Evolutionary conservation across 1,140 invertebrate species (phyloP), one percentile per base, ranked within the genome.

Genomic region (Drosophila guanche): DNA sequence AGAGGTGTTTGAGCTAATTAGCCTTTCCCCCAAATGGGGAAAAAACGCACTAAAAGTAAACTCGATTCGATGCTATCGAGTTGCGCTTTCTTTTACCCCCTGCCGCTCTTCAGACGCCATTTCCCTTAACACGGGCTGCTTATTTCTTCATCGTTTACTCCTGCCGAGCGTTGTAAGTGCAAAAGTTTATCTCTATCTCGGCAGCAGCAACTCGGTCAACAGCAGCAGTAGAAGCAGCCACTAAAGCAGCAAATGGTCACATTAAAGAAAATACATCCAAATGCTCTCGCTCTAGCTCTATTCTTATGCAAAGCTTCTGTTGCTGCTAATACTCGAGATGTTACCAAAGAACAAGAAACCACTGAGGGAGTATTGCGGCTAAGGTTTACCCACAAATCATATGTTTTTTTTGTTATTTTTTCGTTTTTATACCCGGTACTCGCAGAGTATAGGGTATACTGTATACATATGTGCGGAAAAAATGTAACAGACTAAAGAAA

Each of bases 121-220:
- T 33, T 33, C 29, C 29, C 29, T 37, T 37, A 2, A 2, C 29
- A 6, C 48, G 16, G 23, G 37, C 16, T 27, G 42, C 48, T 48
- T 70, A 65, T 79, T 85, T 73, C 83, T 78, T 81, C 77, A 74
- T 77, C 68, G 65, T 65, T 85, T 72, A 63, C 73, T 67, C 50
- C 51, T 73, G 69, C 51, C 69, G 62, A 74, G 79, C 77, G 79
- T 70, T 88, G 83, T 88, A 88, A 88, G 88, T 88, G 79, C 83
- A 89, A 88, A 88, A 88, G 83, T 88, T 86, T 88, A 88, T 88
- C 83, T 88, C 75, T 88, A 88, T 89, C 83, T 88, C 66, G 62
- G 63, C 66, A 63, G 75, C 50, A 66, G 57, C 60, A 29, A 29
- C 27, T 29, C 27, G 27, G 27, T 6, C 27, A 29, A 29, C 6